phyloP scores from a whole-genome alignment of 2,888 invertebrate genomes.

The Sipha maydis region DNA sequence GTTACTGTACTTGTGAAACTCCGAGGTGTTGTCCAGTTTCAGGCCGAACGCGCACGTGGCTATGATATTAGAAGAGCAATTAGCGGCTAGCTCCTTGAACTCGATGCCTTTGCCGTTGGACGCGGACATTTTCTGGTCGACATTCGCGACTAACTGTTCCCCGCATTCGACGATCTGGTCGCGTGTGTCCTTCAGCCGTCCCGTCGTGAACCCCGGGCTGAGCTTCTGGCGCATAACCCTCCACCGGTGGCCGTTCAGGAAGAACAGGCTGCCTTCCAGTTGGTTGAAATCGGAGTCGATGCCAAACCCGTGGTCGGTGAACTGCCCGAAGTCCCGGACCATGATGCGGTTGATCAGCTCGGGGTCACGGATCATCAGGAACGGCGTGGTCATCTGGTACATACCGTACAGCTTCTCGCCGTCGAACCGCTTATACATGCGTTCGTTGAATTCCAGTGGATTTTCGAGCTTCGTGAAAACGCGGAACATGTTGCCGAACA shows the following conservation, averaged over 20 bases:
- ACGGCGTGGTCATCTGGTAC: slow-evolving; percentile 69
- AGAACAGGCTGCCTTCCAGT: slow-evolving; percentile 67
- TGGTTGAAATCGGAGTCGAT: slow-evolving; percentile 65
- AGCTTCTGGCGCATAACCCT: slow-evolving; percentile 69
- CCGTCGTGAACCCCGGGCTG: slow-evolving; percentile 71
- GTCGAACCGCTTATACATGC: not conserved
- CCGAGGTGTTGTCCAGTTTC: slow-evolving; percentile 68
- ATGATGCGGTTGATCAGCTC: slow-evolving; percentile 69
- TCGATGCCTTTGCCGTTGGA: slow-evolving; percentile 65
- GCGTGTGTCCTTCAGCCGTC: slow-evolving; percentile 71
- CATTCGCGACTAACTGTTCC: slow-evolving; percentile 13
- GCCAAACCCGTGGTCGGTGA: slow-evolving; percentile 68
- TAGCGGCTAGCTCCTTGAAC: slow-evolving; percentile 67
- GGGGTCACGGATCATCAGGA: slow-evolving; percentile 68
- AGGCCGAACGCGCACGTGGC: slow-evolving; percentile 70
- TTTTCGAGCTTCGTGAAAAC: not conserved
- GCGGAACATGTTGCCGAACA: slow-evolving; percentile 36
- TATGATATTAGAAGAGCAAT: slow-evolving; percentile 70
- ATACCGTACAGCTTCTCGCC: slow-evolving; percentile 68
- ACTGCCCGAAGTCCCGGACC: slow-evolving; percentile 69
- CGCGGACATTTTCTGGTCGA: not conserved
- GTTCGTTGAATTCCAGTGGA: too few species aligned
- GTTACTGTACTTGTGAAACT: slow-evolving; percentile 67
- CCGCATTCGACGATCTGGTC: slow-evolving; percentile 68
- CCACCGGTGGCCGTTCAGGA: slow-evolving; percentile 70